These are phyloP conservation scores for Oscheius sp. DNA, from an alignment of 2,888 invertebrate species.

Conservation along the genomic window DNA sequence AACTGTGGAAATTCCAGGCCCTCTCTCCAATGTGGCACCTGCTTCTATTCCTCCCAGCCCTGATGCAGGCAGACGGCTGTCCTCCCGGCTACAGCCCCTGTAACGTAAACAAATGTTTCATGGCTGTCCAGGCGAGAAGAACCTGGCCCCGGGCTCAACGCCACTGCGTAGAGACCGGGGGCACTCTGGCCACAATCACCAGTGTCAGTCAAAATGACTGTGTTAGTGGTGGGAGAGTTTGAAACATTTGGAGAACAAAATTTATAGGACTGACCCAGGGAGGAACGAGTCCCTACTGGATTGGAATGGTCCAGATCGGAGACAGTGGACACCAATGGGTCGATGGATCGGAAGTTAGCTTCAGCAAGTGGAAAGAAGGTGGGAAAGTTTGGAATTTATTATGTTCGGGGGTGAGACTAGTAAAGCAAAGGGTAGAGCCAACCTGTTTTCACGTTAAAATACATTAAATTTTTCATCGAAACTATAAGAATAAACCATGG, in stretches of 20 bases:
- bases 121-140: constrained; percentile 15
- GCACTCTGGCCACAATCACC: neutral
- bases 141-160: constrained; percentile 15
- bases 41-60: neutral
- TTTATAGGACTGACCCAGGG: constrained; percentile 1
- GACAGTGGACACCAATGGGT: constrained; percentile 6
- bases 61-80: neutral
- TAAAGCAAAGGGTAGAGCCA: neutral
- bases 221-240: neutral
- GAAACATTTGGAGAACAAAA: neutral
- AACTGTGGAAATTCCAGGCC: too few relatives aligned
- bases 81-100: constrained; percentile 1
- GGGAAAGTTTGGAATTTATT: neutral
- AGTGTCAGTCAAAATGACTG: constrained; percentile 18
- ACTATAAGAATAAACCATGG: too few relatives aligned
- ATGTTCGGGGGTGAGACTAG: neutral
- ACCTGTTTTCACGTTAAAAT: too few relatives aligned
- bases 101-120: constrained; percentile 6
- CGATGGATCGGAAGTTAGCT: constrained; percentile 24
- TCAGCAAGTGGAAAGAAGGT: constrained; percentile 15
- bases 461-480: too few relatives aligned
- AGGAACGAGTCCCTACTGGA: neutral
- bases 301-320: constrained; percentile 16
- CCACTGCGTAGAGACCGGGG: constrained; percentile 16
- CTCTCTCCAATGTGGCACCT: neutral